These are phyloP conservation scores for Protobothrops mucrosquamatus DNA, from an alignment of 2,113 vertebrate genomes.

Conservation along the genomic window DNA sequence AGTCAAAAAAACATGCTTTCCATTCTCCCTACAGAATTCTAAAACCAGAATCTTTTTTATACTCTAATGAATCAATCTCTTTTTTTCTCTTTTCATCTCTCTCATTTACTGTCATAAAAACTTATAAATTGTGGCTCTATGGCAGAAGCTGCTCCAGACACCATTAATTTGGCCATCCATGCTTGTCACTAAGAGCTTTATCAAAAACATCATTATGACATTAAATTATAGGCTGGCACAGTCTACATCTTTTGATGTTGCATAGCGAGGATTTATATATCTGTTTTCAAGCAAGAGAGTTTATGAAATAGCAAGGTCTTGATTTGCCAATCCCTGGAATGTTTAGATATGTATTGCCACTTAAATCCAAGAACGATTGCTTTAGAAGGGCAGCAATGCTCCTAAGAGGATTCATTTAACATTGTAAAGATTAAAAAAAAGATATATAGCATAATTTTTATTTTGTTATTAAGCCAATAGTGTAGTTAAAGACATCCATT, in stretches of 20 bases:
- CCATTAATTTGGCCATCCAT: neutral
- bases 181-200: neutral
- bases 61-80: neutral
- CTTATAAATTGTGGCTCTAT: neutral
- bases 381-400: constrained; percentile 39
- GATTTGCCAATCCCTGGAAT: constrained; percentile 35
- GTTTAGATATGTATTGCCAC: neutral
- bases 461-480: constrained; percentile 48
- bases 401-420: constrained; percentile 32
- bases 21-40: neutral
- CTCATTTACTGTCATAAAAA: neutral
- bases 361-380: constrained; percentile 38
- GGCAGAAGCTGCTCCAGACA: neutral
- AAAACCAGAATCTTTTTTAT: neutral
- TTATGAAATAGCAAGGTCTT: constrained; percentile 43
- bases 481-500: constrained; percentile 45
- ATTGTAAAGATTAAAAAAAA: constrained; percentile 9
- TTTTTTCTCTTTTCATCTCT: neutral
- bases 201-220: constrained; percentile 33
- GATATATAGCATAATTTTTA: constrained; percentile 52
- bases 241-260: constrained; percentile 41
- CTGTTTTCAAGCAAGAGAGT: constrained; percentile 29
- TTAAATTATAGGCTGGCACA: constrained; percentile 25
- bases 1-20: neutral
- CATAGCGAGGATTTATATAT: neutral